Percentiles rank a stretch among this genome's conserved stretches.
phyloP scores from a whole-genome alignment of 2,113 vertebrate genomes.

The Caranx melampygus region DNA sequence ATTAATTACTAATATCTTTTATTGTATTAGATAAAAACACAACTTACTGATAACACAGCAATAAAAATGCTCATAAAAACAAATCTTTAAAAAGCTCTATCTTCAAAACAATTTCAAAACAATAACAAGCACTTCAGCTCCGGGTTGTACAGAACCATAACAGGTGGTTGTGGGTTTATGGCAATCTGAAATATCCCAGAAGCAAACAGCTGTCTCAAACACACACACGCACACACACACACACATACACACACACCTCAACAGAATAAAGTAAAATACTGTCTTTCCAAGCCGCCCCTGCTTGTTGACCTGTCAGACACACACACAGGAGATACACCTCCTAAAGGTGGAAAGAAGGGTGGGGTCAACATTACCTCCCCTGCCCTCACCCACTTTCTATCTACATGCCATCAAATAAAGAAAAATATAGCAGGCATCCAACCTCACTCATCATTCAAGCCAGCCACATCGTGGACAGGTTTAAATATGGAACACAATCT shows the following conservation, averaged over 20 bases:
- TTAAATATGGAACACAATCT: constrained; percentile 78
- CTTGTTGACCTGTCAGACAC: constrained; percentile 33
- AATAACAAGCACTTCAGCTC: constrained; percentile 21
- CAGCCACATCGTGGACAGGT: constrained; percentile 59
- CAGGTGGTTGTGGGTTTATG: constrained; percentile 43
- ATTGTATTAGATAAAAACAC: too few species aligned
- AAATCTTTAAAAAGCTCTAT: background rate
- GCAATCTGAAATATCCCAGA: constrained; percentile 40
- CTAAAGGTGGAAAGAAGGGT: constrained; percentile 1
- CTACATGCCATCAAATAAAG: constrained; percentile 55
- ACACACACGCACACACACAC: background rate
- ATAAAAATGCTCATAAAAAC: background rate
- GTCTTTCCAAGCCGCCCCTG: background rate
- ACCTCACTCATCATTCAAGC: constrained; percentile 53
- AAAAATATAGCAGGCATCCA: constrained; percentile 48
- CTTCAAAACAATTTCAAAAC: background rate
- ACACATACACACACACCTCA: constrained; percentile 3
- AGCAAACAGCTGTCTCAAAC: too few species aligned
- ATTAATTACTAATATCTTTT: too few species aligned
- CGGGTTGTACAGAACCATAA: constrained; percentile 1
- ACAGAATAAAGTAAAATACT: background rate
- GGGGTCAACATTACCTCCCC: constrained; percentile 1
- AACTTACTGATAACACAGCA: background rate
- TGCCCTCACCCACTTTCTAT: constrained; percentile 22
- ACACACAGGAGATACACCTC: constrained; percentile 31